These are phyloP conservation scores for Hemibagrus guttatus DNA, from an alignment of 2,797 vertebrate genomes.

Conservation along the genomic window DNA sequence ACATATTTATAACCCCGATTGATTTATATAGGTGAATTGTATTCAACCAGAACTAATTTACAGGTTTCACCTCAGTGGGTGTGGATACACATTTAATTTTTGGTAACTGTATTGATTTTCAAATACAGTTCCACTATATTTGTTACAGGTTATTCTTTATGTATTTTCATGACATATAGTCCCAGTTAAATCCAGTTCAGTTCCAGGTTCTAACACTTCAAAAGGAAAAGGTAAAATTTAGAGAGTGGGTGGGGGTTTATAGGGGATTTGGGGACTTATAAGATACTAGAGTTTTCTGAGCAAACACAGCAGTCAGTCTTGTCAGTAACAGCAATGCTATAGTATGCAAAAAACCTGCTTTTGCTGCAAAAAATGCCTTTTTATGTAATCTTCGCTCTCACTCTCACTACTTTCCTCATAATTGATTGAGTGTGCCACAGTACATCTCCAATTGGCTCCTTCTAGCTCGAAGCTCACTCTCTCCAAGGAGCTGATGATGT, in stretches of 20 bases:
- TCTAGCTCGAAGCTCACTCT: slow-evolving; percentile 41
- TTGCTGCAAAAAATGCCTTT: not conserved
- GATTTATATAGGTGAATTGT: not conserved
- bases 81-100: not conserved
- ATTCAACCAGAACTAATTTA: not conserved
- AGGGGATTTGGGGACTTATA: not conserved
- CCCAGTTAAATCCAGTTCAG: not conserved
- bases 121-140: not conserved
- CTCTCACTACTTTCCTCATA: slow-evolving; percentile 14
- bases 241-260: too few relatives aligned
- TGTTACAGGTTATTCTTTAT: not conserved
- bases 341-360: not conserved
- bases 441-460: slow-evolving; percentile 31
- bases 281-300: not conserved
- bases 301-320: not conserved
- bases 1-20: not conserved
- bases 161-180: not conserved
- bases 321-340: not conserved
- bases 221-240: not conserved
- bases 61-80: not conserved
- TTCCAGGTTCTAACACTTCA: not conserved
- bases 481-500: slow-evolving; percentile 43
- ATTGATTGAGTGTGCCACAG: slow-evolving; percentile 28
- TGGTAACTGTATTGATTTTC: not conserved
- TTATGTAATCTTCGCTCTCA: slow-evolving; percentile 22